Conservation (phyloP, 2,113 vertebrate genomes). For the Myxocyprinus asiaticus region DNA sequence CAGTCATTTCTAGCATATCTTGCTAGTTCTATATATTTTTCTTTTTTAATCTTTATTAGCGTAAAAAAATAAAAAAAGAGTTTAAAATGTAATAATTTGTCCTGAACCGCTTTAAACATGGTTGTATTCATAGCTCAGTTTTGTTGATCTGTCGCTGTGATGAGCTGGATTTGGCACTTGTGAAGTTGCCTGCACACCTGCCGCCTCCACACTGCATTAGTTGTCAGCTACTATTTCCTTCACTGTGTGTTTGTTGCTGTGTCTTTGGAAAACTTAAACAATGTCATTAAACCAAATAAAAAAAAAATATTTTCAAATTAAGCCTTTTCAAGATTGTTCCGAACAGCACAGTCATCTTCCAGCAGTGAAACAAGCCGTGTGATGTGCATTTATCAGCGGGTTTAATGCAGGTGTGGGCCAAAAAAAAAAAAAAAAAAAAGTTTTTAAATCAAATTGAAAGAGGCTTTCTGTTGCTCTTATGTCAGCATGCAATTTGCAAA, state of each 20-base stretch:
- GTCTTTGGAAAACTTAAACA: constrained; percentile 1
- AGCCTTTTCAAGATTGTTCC: not conserved
- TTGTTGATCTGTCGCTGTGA: not conserved
- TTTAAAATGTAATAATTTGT: not conserved
- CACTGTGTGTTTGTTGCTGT: not conserved
- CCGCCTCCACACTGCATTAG: not conserved
- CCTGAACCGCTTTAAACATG: not conserved
- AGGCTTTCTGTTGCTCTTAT: not conserved
- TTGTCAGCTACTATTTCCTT: constrained; percentile 2
- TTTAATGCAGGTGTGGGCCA: constrained; percentile 1
- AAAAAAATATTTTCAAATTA: constrained; percentile 21
- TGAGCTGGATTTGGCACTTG: constrained; percentile 19
- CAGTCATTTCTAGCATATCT: too few species aligned
- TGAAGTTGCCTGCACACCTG: not conserved
- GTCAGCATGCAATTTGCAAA: not conserved
- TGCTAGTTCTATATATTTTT: too few species aligned
- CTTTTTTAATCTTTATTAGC: too few species aligned
- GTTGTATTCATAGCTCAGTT: not conserved
- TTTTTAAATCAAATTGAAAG: not conserved
- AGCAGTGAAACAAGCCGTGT: not conserved
- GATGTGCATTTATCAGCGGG: not conserved
- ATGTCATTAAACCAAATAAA: constrained; percentile 17
- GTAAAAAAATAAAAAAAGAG: too few species aligned
- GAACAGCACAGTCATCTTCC: not conserved
- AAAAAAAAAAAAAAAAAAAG: too few species aligned